Evolutionary conservation across 2,888 invertebrate genomes (phyloP), one percentile per base, ranked within the genome.

Genomic region (Glyphotaelius pellucidus): DNA sequence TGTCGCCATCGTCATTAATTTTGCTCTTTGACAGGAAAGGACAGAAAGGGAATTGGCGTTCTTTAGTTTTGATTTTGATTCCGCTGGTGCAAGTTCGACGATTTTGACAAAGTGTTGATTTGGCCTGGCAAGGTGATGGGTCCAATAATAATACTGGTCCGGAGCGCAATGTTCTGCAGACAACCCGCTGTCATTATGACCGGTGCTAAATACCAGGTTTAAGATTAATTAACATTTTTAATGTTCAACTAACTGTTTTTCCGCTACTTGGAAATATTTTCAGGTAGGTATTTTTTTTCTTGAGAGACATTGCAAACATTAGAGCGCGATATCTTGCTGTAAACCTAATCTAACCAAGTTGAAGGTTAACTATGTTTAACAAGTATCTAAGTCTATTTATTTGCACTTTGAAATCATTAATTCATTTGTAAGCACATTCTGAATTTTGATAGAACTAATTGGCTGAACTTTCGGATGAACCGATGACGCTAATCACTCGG

Each of bases 1-100:
- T 89, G 79, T 80, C 79, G 79, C 79, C 88, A 89, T 79, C 67
- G 15, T 12, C 79, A 89, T 52, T 87, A 87, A 87, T 87, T 52
- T 32, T 67, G 67, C 67, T 67, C 67, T 67, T 67, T 67, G 67
- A n/a, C 67, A n/a, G n/a, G 67, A 67, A 67, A 67, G n/a, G 25
- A 67, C 67, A 67, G 25, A 67, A 67, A 67, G 67, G 67, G n/a
- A 67, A 25, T 9, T 25, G n/a, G n/a, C 25, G 7, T 67, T 67
- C 7, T 67, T 67, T 67, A 67, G 67, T n/a, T 67, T 67, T 25
- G 67, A 67, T 67, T 67, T 25, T 67, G 67, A 67, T 67, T 67
- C 67, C 67, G 25, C 67, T n/a, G 25, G n/a, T 67, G 25, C 67
- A 25, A 67, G 67, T 25, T 19, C n/a, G 67, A n/a, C 67, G 25